Percentiles rank a stretch among this genome's conserved stretches.
Evolutionary conservation across 53 echinoderm and acorn worm species (phyloP).

Genomic region (Holothuria leucospilota): DNA sequence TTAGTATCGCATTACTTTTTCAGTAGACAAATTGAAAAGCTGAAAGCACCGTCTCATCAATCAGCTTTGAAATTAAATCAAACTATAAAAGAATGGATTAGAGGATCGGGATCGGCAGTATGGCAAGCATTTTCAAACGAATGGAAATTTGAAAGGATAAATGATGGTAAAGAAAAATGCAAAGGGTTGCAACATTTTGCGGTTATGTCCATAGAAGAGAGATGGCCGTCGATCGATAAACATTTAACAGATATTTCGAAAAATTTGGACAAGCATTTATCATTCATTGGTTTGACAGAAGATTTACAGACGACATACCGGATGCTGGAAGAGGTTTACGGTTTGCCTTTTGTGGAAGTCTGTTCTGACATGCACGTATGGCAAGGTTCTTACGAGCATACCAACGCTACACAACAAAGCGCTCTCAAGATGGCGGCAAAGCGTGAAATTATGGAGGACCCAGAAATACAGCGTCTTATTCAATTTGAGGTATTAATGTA

Average conservation of each 20-base stretch:
- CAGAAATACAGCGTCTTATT: background rate
- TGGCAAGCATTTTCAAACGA: slow-evolving; percentile 8
- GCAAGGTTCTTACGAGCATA: background rate
- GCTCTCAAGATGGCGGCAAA: background rate
- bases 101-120: background rate
- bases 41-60: background rate
- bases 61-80: too few species aligned
- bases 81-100: slow-evolving; percentile 5
- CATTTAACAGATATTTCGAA: background rate
- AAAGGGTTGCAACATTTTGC: background rate
- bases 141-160: background rate
- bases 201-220: too few species aligned
- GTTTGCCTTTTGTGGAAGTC: background rate
- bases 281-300: background rate
- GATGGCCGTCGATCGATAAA: background rate
- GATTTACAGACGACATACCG: background rate
- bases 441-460: slow-evolving; percentile 5
- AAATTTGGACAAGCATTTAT: background rate
- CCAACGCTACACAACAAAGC: background rate
- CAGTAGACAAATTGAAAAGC: background rate
- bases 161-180: background rate
- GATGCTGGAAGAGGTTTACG: slow-evolving; percentile 7
- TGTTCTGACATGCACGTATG: background rate
- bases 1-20: slow-evolving; percentile 17
- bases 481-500: background rate